A percentile compares a stretch with the other conserved stretches of the same genome.
Evolutionary conservation across 2,113 vertebrate genomes (phyloP).

Genomic region (Regulus satrapa): DNA sequence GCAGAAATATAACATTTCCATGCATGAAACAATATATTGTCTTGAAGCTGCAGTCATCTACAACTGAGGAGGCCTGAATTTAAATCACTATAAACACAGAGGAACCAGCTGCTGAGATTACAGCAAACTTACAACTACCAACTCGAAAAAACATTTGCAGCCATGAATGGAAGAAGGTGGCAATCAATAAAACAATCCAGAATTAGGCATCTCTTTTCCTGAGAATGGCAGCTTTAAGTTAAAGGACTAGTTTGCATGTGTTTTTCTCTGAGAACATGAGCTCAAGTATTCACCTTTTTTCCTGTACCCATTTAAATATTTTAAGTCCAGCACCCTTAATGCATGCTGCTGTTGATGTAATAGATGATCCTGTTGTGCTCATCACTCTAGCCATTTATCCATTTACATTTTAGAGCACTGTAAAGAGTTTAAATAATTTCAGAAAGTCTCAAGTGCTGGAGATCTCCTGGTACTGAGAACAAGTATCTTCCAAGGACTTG

Average conservation of each 20-base stretch:
- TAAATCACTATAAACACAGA: not conserved
- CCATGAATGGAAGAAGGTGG: not conserved
- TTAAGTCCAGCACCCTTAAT: rapidly evolving
- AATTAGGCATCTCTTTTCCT: not conserved
- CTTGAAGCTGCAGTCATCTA: not conserved
- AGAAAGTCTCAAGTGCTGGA: not conserved
- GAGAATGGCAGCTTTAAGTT: not conserved
- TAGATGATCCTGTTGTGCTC: not conserved
- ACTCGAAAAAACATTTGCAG: not conserved
- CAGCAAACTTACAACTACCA: not conserved
- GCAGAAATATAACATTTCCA: not conserved
- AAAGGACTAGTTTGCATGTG: not conserved
- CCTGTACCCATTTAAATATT: not conserved
- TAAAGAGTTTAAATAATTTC: not conserved
- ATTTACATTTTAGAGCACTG: not conserved
- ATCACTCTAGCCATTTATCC: rapidly evolving
- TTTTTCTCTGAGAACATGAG: not conserved
- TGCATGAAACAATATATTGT: not conserved
- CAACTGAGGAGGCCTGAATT: not conserved
- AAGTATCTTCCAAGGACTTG: not conserved
- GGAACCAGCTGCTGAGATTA: not conserved
- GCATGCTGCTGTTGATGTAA: not conserved
- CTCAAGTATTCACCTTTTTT: not conserved
- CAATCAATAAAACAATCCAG: not conserved
- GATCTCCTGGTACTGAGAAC: not conserved